Base-by-base conservation (phyloP, 2,797 vertebrate genomes). In the Philypnodon macrostomus region DNA sequence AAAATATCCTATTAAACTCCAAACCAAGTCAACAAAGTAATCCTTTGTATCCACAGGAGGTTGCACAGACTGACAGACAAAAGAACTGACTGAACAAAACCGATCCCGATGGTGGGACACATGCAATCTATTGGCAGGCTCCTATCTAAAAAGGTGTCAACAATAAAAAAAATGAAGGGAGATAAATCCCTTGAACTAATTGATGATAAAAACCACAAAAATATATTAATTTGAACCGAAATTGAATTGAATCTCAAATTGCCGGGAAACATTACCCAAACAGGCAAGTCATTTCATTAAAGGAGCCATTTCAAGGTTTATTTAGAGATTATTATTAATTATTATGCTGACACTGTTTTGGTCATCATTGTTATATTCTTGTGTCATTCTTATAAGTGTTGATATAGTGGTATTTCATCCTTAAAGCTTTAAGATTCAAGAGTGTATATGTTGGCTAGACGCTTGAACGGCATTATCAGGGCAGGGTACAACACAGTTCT, bases 11-110 rank as follows among this genome's bases (percentile, higher is more conserved):
- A 67, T 86, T 77, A 73, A 70, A 81, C 63, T 69, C 55, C 36
- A 65, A 66, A 74, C 56, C 61, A 67, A 75, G 64, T 74, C 66
- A 77, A 78, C 73, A 87, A 58, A 63, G 48, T 64, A 71, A 83
- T 81, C 72, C 55, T 67, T 83, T 63, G 75, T 63, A 78, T 72
- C 63, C 72, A 70, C 60, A 67, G 59, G 75, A 72, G 65, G 62
- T 49, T 60, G 53, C 51, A 50, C 54, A 54, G 55, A 60, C 56
- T 64, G 67, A 81, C 61, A 73, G 59, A 83, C 70, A 79, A 78
- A 9, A 71, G 70, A 53, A 54, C 58, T 51, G 79, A 54, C 58
- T 51, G 79, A 73, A 81, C 58, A 75, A 41, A 79, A 61, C 64
- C 72, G 70, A 68, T 76, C 72, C 68, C 40, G 61, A 61, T 49